These are phyloP conservation scores for Gasteruption jaculator DNA, from an alignment of 2,888 invertebrate species.

Conservation along the genomic window DNA sequence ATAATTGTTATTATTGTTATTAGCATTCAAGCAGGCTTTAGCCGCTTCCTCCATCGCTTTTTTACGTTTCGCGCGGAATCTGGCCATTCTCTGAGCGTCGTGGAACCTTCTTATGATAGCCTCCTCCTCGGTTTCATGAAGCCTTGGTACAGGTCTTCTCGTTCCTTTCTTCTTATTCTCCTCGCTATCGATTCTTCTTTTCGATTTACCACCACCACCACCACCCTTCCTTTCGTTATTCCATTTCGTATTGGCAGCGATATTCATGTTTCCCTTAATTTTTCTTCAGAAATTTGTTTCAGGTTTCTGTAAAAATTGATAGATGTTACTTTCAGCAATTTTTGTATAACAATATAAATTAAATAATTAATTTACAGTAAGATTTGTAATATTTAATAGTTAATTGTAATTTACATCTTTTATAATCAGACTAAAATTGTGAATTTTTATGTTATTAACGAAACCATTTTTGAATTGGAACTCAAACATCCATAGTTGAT, in stretches of 20 bases:
- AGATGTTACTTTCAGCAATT: no score
- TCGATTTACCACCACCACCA: conserved; percentile 1
- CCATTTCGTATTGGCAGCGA: neutral
- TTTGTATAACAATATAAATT: no score
- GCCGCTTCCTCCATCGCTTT: conserved; percentile 33
- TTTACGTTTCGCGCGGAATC: conserved; percentile 34
- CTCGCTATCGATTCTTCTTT: conserved; percentile 1
- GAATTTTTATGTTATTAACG: no score
- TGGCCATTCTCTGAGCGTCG: conserved; percentile 40
- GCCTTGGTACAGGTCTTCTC: conserved; percentile 23
- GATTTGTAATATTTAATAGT: no score
- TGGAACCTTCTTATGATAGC: conserved; percentile 34
- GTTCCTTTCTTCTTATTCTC: conserved; percentile 18
- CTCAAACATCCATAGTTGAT: no score
- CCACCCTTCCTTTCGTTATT: neutral
- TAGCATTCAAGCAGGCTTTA: conserved; percentile 24
- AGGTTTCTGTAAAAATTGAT: neutral
- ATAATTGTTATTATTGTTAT: conserved; percentile 5
- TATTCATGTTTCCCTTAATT: neutral
- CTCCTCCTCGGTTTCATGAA: conserved; percentile 36
- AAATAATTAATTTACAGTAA: no score
- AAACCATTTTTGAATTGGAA: no score
- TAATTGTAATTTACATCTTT: no score
- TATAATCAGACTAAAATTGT: no score
- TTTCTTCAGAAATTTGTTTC: neutral